Percentiles rank a stretch among this genome's conserved stretches.
Evolutionary conservation across 2,888 invertebrate genomes (phyloP).

Genomic region (Drosophila tanythrix): DNA sequence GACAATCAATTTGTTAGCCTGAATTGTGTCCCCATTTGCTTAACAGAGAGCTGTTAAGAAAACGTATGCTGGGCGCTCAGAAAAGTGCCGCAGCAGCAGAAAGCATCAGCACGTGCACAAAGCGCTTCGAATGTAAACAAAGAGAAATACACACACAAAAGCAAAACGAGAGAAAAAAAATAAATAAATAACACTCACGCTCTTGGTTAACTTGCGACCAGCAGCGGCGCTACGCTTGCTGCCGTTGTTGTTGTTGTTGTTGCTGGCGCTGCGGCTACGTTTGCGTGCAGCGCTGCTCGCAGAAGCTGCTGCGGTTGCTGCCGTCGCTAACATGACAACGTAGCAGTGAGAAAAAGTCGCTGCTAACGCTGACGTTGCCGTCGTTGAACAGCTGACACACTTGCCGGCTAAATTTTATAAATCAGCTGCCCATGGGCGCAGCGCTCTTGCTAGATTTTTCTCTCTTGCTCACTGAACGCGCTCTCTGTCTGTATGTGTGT

Average conservation of each 20-base stretch:
- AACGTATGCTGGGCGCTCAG: slow-evolving; percentile 61
- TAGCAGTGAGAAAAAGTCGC: slow-evolving; percentile 43
- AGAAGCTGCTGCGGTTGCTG: slow-evolving; percentile 57
- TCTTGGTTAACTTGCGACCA: slow-evolving; percentile 75
- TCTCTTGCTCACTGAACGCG: slow-evolving; percentile 20
- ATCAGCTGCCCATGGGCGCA: slow-evolving; percentile 74
- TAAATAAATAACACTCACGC: slow-evolving; percentile 67
- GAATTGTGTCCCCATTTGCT: slow-evolving; percentile 30
- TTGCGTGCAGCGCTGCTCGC: slow-evolving; percentile 64
- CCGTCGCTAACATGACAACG: slow-evolving; percentile 78
- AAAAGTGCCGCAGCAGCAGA: slow-evolving; percentile 38
- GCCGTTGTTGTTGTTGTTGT: slow-evolving; percentile 52
- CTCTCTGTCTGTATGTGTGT: background rate
- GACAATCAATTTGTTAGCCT: slow-evolving; percentile 39
- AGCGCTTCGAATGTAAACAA: slow-evolving; percentile 64
- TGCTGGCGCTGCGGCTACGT: slow-evolving; percentile 75
- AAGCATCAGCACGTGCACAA: slow-evolving; percentile 62
- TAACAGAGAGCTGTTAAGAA: slow-evolving; percentile 60
- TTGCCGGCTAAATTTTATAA: slow-evolving; percentile 77
- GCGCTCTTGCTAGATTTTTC: slow-evolving; percentile 33
- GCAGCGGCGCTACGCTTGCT: slow-evolving; percentile 61
- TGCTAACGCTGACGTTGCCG: slow-evolving; percentile 36
- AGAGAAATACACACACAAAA: slow-evolving; percentile 53
- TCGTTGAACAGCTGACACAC: slow-evolving; percentile 71
- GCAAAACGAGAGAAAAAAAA: slow-evolving; percentile 27